phyloP scores from a whole-genome alignment of 2,113 vertebrate species.

The Pachyramphus minor region DNA sequence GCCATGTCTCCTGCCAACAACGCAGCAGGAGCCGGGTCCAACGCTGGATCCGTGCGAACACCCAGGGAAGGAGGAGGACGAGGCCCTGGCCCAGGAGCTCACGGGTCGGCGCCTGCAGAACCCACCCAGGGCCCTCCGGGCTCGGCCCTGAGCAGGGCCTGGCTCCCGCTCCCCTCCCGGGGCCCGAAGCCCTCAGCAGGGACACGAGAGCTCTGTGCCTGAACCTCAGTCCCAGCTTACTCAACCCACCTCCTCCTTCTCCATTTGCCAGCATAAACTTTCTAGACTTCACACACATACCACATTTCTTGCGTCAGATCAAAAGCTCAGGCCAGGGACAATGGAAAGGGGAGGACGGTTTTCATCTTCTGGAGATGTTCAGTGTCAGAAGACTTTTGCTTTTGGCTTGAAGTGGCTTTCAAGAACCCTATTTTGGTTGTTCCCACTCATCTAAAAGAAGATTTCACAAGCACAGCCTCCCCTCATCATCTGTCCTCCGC shows the following conservation, averaged over 20 bases:
- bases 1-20: not conserved
- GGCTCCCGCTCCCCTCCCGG: not conserved
- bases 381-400: not conserved
- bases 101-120: not conserved
- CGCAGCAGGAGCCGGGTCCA: not conserved
- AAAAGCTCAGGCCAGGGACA: conserved; percentile 45
- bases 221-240: conserved; percentile 26
- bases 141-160: not conserved
- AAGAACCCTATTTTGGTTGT: conserved; percentile 29
- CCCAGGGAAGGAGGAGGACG: not conserved
- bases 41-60: fast-evolving
- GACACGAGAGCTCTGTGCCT: not conserved
- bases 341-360: conserved; percentile 38
- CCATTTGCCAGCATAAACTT: conserved; percentile 51
- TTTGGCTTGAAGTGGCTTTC: conserved; percentile 40
- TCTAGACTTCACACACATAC: conserved; percentile 45
- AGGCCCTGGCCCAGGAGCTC: not conserved
- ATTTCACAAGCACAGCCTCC: conserved; percentile 39
- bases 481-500: conserved; percentile 19
- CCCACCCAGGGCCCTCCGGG: fast-evolving
- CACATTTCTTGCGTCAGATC: conserved; percentile 14
- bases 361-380: conserved; percentile 58
- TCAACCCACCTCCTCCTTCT: conserved; percentile 29
- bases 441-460: conserved; percentile 20
- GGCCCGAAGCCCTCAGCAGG: not conserved